Conservation (phyloP, 2,113 vertebrate genomes). For the Eretmochelys imbricata region DNA sequence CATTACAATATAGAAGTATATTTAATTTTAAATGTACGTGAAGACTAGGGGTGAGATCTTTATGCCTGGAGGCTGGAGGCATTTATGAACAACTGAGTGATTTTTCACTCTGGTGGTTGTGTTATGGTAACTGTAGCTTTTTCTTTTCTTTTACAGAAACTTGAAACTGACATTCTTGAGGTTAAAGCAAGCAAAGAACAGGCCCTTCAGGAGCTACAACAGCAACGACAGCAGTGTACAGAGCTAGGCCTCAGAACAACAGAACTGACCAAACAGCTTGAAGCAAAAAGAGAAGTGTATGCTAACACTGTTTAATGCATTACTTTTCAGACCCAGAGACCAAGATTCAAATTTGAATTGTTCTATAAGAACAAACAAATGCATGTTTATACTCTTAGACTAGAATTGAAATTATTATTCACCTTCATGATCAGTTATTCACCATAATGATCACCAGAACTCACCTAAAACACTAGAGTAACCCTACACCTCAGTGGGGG, state of each 20-base stretch:
- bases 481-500: neutral
- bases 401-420: neutral
- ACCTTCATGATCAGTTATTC: neutral
- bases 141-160: conserved; percentile 84
- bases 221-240: conserved; percentile 82
- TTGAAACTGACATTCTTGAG: conserved; percentile 87
- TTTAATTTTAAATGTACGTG: neutral
- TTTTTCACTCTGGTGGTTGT: neutral
- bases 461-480: neutral
- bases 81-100: neutral
- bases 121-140: neutral
- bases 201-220: conserved; percentile 82
- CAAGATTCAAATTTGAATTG: neutral
- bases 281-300: conserved; percentile 88
- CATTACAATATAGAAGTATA: neutral
- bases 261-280: conserved; percentile 85
- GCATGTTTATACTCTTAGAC: neutral
- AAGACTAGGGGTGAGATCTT: neutral
- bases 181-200: conserved; percentile 85
- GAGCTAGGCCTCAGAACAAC: conserved; percentile 83
- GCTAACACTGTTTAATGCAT: conserved; percentile 36
- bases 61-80: neutral
- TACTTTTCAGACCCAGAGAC: neutral
- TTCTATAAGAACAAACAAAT: neutral
- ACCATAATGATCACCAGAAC: neutral